Evolutionary conservation across 2,888 invertebrate genomes (phyloP).

Genomic region (Phaonia tiefii): DNA sequence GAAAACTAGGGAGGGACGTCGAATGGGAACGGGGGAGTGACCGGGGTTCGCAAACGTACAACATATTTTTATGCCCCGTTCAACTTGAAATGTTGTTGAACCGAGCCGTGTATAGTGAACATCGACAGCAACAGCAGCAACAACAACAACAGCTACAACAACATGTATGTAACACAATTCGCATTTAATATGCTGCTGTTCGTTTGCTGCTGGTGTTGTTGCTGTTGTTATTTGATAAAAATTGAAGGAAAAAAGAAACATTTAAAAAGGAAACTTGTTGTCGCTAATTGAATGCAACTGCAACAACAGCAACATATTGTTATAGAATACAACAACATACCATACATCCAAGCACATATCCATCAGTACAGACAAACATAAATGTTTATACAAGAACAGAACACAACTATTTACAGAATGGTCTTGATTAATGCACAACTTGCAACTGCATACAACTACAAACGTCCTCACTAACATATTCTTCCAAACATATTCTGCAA

Average conservation of each 20-base stretch:
- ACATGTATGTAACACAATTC: slow-evolving; percentile 42
- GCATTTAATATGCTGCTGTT: slow-evolving; percentile 42
- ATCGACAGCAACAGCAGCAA: slow-evolving; percentile 25
- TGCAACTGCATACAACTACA: no score
- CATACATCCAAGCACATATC: slow-evolving; percentile 6
- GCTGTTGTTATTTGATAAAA: slow-evolving; percentile 63
- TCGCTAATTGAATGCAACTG: slow-evolving; percentile 65
- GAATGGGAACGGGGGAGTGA: neutral
- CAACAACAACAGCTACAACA: slow-evolving; percentile 34
- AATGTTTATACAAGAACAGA: neutral
- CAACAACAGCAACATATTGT: slow-evolving; percentile 50
- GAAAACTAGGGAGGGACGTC: neutral
- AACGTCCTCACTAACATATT: no score
- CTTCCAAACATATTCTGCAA: no score
- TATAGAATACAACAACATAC: slow-evolving; percentile 15
- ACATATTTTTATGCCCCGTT: slow-evolving; percentile 57
- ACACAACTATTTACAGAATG: no score
- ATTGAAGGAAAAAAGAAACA: slow-evolving; percentile 66
- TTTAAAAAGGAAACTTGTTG: slow-evolving; percentile 69
- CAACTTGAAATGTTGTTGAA: slow-evolving; percentile 68
- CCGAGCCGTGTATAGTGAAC: slow-evolving; percentile 38
- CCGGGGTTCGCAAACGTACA: slow-evolving; percentile 15
- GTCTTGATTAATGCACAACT: no score
- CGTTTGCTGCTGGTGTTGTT: slow-evolving; percentile 37
- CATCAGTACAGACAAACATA: neutral